Percentiles rank a stretch among this genome's conserved stretches.
These are phyloP conservation scores for Deilephila porcellus DNA, from an alignment of 2,888 invertebrate genomes.

Conservation along the genomic window DNA sequence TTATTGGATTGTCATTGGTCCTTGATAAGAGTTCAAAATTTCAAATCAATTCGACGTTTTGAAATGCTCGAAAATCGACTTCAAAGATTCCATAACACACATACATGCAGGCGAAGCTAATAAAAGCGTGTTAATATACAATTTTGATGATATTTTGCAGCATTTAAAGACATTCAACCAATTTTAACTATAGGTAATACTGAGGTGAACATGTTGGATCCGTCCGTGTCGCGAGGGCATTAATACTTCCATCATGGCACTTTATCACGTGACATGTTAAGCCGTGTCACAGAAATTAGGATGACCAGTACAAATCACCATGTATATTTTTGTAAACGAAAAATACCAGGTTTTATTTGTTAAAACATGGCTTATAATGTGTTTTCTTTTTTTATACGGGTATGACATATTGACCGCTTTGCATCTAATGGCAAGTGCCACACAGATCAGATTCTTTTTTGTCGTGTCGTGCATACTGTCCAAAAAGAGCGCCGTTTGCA, in stretches of 20 bases:
- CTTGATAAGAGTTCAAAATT: no score
- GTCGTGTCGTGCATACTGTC: no score
- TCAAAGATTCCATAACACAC: no score
- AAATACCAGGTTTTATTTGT: neutral
- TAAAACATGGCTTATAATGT: neutral
- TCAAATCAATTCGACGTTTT: no score
- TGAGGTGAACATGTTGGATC: neutral
- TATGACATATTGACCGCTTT: no score
- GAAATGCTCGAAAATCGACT: no score
- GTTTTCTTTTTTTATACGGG: neutral
- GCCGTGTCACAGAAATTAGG: constrained; percentile 18
- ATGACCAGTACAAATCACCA: neutral
- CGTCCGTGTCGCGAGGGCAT: constrained; percentile 1
- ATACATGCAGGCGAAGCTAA: no score
- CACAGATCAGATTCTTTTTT: no score
- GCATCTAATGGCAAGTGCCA: no score
- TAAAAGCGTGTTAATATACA: neutral
- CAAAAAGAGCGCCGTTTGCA: no score
- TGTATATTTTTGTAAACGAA: neutral
- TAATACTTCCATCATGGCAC: neutral
- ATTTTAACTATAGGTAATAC: neutral
- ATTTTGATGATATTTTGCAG: neutral
- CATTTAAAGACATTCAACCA: neutral
- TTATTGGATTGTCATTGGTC: no score
- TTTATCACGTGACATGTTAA: constrained; percentile 22